A percentile compares a stretch with the other conserved stretches of the same genome.
These are phyloP conservation scores for Aphrophora alni DNA, from an alignment of 2,888 invertebrate genomes.

Conservation along the genomic window DNA sequence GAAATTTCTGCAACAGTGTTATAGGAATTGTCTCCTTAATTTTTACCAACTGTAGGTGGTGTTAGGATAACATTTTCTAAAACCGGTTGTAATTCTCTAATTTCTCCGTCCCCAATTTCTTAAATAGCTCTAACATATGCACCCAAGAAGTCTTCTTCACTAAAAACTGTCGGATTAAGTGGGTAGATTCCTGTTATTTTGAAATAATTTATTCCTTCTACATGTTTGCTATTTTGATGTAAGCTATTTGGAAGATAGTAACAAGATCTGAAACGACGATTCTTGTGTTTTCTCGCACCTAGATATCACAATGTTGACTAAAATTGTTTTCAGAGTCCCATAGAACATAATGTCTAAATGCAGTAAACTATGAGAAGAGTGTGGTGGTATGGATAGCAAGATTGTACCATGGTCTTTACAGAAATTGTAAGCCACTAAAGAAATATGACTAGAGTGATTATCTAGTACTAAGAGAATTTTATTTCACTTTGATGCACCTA, in stretches of 20 bases:
- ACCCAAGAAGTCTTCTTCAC: too few species aligned
- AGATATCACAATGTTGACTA: slow-evolving; percentile 51
- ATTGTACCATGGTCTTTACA: slow-evolving; percentile 49
- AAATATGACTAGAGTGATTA: slow-evolving; percentile 52
- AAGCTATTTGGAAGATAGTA: slow-evolving; percentile 49
- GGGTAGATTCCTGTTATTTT: too few species aligned
- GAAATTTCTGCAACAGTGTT: too few species aligned
- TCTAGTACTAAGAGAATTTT: slow-evolving; percentile 54
- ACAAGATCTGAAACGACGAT: slow-evolving; percentile 49
- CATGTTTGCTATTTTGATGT: slow-evolving; percentile 46
- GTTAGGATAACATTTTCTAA: too few species aligned
- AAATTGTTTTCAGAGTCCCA: slow-evolving; percentile 51
- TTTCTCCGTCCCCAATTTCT: too few species aligned
- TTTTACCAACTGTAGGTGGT: too few species aligned
- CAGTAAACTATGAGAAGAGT: slow-evolving; percentile 50
- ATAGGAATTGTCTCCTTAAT: too few species aligned
- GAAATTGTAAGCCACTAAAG: slow-evolving; percentile 45
- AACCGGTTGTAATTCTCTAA: too few species aligned
- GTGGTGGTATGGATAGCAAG: slow-evolving; percentile 51
- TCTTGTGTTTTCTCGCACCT: slow-evolving; percentile 45
- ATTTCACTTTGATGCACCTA: slow-evolving; percentile 53
- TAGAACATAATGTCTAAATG: slow-evolving; percentile 50
- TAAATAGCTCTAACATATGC: too few species aligned
- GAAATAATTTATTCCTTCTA: slow-evolving; percentile 47
- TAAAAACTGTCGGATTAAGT: too few species aligned